A percentile compares a stretch with the other conserved stretches of the same genome.
These are phyloP conservation scores for Anolis sagrei DNA, from an alignment of 2,113 vertebrate genomes.

Conservation along the genomic window DNA sequence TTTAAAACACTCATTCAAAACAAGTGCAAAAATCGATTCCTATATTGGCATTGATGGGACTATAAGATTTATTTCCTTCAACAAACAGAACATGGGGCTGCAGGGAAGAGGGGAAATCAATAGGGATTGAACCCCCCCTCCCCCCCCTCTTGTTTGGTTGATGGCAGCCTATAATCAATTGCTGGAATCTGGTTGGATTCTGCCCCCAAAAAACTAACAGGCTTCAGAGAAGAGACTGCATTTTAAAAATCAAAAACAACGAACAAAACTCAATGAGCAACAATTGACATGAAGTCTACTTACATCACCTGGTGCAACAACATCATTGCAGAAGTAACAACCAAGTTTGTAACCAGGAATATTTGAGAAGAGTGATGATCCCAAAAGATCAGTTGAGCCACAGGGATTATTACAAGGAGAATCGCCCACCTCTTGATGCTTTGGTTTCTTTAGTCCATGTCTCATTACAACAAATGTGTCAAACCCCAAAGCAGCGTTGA, in stretches of 20 bases:
- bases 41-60: no score
- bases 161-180: not conserved
- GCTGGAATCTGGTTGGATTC: not conserved
- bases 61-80: no score
- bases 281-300: conserved; percentile 66
- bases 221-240: not conserved
- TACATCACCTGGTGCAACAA: conserved; percentile 97
- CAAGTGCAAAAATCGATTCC: no score
- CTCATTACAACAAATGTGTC: conserved; percentile 99
- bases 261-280: not conserved
- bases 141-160: not conserved
- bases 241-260: not conserved
- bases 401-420: conserved; percentile 55
- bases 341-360: conserved; percentile 96
- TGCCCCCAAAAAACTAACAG: not conserved
- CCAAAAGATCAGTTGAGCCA: conserved; percentile 73
- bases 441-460: conserved; percentile 91
- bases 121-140: not conserved
- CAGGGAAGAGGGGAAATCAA: not conserved
- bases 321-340: conserved; percentile 99
- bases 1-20: not conserved
- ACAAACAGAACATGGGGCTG: no score
- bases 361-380: conserved; percentile 94
- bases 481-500: conserved; percentile 95
- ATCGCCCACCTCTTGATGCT: conserved; percentile 67